Percentiles rank a stretch among this genome's conserved stretches.
Evolutionary conservation across 53 echinoderm and acorn worm species (phyloP).

Genomic region (Pentamera pediparva): DNA sequence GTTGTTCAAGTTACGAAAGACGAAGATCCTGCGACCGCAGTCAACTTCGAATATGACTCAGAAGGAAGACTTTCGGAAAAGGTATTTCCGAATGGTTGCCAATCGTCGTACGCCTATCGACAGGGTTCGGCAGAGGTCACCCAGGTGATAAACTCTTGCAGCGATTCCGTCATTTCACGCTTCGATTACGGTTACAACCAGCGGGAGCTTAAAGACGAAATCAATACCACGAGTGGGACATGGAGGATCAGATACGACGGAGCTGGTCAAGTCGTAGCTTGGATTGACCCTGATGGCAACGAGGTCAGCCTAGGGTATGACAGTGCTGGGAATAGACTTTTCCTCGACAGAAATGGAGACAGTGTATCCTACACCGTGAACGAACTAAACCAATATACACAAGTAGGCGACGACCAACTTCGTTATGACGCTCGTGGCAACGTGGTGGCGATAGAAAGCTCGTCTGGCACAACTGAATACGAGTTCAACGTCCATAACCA

Average conservation of each 20-base stretch:
- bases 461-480: not conserved
- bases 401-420: constrained; percentile 15
- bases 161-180: not conserved
- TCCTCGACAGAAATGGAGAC: constrained; percentile 15
- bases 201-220: constrained; percentile 5
- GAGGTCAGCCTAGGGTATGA: constrained; percentile 28
- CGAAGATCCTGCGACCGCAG: not conserved
- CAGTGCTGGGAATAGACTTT: constrained; percentile 18
- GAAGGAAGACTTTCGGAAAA: constrained; percentile 13
- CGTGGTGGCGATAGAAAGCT: constrained; percentile 7
- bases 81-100: constrained; percentile 33
- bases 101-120: constrained; percentile 19
- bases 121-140: not conserved
- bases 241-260: constrained; percentile 43
- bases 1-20: constrained; percentile 19
- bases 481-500: constrained; percentile 22
- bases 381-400: constrained; percentile 38
- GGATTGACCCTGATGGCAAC: constrained; percentile 41
- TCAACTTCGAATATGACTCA: constrained; percentile 30
- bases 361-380: constrained; percentile 19
- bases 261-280: constrained; percentile 34
- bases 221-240: constrained; percentile 26
- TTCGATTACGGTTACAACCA: constrained; percentile 30
- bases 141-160: constrained; percentile 5
- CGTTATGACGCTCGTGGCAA: constrained; percentile 37